Percentiles rank a stretch among this genome's conserved stretches.
Evolutionary conservation across 2,888 invertebrate genomes (phyloP).

Genomic region (Hyposoter didymator): DNA sequence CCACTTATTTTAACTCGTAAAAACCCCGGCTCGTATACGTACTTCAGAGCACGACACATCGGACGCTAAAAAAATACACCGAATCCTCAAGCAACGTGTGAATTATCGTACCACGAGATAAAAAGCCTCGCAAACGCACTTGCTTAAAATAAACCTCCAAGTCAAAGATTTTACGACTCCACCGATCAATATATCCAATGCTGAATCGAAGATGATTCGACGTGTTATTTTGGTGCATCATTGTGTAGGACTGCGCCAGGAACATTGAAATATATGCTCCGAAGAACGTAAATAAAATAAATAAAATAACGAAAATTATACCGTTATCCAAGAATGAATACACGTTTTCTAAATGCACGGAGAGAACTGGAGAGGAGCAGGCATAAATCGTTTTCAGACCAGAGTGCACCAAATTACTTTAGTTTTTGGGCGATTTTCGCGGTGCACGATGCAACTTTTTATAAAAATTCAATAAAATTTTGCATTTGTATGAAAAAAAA

Average conservation of each 20-base stretch:
- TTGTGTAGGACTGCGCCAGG: neutral
- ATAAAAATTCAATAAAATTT: too few relatives aligned
- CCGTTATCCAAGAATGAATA: neutral
- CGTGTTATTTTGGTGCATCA: conserved; percentile 7
- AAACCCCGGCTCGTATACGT: conserved; percentile 35
- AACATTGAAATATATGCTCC: neutral
- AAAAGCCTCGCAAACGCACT: conserved; percentile 15
- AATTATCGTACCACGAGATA: conserved; percentile 18
- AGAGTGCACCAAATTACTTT: too few relatives aligned
- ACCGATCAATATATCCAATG: conserved; percentile 11
- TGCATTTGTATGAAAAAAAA: too few relatives aligned
- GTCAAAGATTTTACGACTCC: conserved; percentile 6
- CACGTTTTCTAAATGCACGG: neutral
- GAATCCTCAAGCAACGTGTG: conserved; percentile 34
- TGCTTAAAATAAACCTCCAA: conserved; percentile 12
- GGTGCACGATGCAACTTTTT: too few relatives aligned
- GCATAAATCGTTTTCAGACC: too few relatives aligned
- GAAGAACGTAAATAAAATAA: neutral
- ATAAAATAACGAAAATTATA: neutral
- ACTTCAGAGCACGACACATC: neutral
- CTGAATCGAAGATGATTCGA: conserved; percentile 5
- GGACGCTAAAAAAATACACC: conserved; percentile 2
- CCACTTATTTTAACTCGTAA: conserved; percentile 41
- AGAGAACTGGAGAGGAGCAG: too few relatives aligned
- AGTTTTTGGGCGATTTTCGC: too few relatives aligned